These are phyloP conservation scores for Leptogaster cylindrica DNA, from an alignment of 2,888 invertebrate genomes.

Conservation along the genomic window DNA sequence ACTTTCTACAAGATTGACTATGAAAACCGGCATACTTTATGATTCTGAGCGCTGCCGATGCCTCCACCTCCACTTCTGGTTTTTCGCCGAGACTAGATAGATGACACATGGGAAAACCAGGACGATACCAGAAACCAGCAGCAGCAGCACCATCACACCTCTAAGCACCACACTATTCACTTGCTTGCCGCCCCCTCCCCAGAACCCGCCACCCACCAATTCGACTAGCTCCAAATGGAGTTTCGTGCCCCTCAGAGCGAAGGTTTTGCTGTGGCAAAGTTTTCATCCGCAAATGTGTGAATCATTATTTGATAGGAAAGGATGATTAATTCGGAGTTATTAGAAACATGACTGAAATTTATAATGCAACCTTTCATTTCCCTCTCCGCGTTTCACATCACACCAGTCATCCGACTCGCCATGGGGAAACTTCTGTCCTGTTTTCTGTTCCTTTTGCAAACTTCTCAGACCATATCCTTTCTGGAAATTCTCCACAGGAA, in stretches of 20 bases:
- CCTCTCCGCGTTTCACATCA: neutral
- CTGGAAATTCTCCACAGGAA: neutral
- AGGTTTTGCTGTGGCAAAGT: slow-evolving; percentile 34
- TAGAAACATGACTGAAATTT: slow-evolving; percentile 63
- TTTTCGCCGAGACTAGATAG: neutral
- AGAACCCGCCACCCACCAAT: slow-evolving; percentile 24
- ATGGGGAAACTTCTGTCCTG: no score
- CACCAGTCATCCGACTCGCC: neutral
- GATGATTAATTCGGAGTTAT: slow-evolving; percentile 63
- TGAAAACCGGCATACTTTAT: slow-evolving; percentile 23
- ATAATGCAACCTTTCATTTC: slow-evolving; percentile 53
- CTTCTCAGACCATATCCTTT: neutral
- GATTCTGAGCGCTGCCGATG: neutral
- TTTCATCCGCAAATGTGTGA: slow-evolving; percentile 48
- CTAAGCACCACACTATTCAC: slow-evolving; percentile 4
- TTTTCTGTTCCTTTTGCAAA: neutral
- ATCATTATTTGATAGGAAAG: slow-evolving; percentile 56
- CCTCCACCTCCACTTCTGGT: neutral
- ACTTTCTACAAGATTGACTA: slow-evolving; percentile 37
- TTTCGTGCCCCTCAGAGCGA: slow-evolving; percentile 23
- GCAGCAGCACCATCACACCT: slow-evolving; percentile 31
- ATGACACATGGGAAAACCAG: slow-evolving; percentile 40
- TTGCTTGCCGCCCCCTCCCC: no score
- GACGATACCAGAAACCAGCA: slow-evolving; percentile 21
- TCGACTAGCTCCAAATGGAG: slow-evolving; percentile 28